A percentile compares a stretch with the other conserved stretches of the same genome.
Evolutionary conservation across 2,888 invertebrate genomes (phyloP).

Genomic region (Cheilosia urbana): DNA sequence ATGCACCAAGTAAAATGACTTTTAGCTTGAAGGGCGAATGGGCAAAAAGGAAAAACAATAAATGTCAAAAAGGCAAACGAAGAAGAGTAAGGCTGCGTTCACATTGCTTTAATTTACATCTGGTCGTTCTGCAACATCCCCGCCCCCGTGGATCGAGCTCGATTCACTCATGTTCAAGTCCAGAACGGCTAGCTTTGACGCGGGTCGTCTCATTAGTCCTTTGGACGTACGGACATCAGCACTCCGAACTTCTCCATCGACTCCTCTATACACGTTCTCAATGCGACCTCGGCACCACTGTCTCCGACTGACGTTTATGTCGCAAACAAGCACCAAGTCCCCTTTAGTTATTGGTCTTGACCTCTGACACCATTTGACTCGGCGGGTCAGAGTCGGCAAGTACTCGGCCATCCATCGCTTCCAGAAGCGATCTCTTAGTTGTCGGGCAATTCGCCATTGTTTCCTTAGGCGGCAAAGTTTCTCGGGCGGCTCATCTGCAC

Average conservation of each 20-base stretch:
- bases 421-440: constrained; percentile 30
- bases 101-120: too few relatives aligned
- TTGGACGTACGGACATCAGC: constrained; percentile 6
- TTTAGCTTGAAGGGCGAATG: too few relatives aligned
- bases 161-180: not conserved
- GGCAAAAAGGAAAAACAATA: too few relatives aligned
- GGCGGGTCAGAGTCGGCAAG: constrained; percentile 35
- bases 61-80: too few relatives aligned
- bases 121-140: too few relatives aligned
- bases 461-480: constrained; percentile 14
- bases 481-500: not conserved
- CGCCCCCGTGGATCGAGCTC: not conserved
- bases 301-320: constrained; percentile 2
- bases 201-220: not conserved
- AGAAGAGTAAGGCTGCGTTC: too few relatives aligned
- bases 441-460: constrained; percentile 26
- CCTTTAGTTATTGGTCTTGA: not conserved
- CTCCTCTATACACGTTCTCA: constrained; percentile 19
- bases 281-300: constrained; percentile 22
- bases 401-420: constrained; percentile 14
- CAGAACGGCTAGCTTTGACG: not conserved
- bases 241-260: constrained; percentile 8
- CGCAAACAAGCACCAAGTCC: constrained; percentile 35
- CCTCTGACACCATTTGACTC: constrained; percentile 27
- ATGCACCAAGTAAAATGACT: too few relatives aligned